These are phyloP conservation scores for Trachymyrmex cornetzi DNA, from an alignment of 1,140 invertebrate genomes.

Conservation along the genomic window DNA sequence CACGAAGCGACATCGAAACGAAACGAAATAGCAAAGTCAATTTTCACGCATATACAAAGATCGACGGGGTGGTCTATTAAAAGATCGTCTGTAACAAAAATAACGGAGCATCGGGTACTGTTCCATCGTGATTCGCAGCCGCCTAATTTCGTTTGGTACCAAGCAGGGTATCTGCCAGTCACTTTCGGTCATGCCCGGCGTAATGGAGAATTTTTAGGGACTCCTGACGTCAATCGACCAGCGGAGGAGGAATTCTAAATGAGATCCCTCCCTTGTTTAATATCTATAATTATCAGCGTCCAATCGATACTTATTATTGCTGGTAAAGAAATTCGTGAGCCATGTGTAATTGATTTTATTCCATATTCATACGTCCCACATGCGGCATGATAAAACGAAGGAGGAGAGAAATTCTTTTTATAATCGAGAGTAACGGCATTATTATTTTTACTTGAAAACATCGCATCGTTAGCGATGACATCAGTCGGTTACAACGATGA, in stretches of 20 bases:
- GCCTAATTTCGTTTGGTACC: conserved; percentile 38
- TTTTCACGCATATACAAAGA: neutral
- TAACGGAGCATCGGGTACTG: conserved; percentile 24
- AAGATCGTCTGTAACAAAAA: conserved; percentile 43
- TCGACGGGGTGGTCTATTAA: conserved; percentile 40
- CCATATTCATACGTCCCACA: neutral
- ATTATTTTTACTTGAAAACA: neutral
- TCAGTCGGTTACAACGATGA: conserved; percentile 10
- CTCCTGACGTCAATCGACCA: conserved; percentile 41
- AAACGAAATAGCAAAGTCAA: neutral
- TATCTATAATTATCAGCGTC: conserved; percentile 13
- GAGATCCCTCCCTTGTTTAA: neutral
- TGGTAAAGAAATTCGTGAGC: neutral
- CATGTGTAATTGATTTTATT: neutral
- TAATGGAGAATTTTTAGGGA: conserved; percentile 10
- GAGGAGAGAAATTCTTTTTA: neutral
- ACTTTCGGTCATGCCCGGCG: conserved; percentile 14
- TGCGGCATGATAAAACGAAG: neutral
- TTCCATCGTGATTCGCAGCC: conserved; percentile 28
- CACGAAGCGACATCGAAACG: neutral
- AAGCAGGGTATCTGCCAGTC: neutral
- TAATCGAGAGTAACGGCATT: neutral
- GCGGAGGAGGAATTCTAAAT: conserved; percentile 16
- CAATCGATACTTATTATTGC: neutral
- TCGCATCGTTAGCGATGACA: conserved; percentile 43